Conservation (phyloP, 2,888 invertebrate genomes). For the Hyles lineata region DNA sequence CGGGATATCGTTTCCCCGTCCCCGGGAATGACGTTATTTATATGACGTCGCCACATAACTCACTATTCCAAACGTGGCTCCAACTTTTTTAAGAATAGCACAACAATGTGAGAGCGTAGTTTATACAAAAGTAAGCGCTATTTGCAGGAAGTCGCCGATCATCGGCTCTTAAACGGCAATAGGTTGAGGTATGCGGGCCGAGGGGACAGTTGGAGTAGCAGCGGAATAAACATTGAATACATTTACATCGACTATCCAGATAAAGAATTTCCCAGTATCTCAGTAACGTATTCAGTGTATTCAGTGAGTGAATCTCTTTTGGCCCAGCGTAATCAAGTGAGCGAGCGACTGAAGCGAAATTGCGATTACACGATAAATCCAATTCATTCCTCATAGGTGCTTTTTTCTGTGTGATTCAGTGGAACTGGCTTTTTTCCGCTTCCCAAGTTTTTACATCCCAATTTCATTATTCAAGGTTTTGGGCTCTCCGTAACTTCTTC, state of each 20-base stretch:
- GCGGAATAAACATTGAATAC: conserved; percentile 16
- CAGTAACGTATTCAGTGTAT: conserved; percentile 61
- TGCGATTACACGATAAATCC: conserved; percentile 72
- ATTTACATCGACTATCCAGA: conserved; percentile 23
- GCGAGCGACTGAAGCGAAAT: conserved; percentile 65
- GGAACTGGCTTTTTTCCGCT: conserved; percentile 52
- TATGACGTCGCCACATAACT: background rate
- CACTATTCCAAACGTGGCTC: background rate
- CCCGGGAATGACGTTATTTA: background rate
- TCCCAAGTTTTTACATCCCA: conserved; percentile 54
- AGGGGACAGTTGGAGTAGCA: conserved; percentile 17
- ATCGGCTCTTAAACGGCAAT: conserved; percentile 3
- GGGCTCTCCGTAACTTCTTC: conserved; percentile 30
- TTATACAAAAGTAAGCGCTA: conserved; percentile 1
- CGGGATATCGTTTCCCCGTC: background rate
- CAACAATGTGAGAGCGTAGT: background rate
- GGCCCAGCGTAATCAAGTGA: conserved; percentile 64
- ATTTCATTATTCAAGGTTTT: conserved; percentile 48
- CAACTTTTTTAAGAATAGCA: background rate
- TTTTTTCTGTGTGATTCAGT: conserved; percentile 54
- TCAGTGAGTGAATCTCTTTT: conserved; percentile 61
- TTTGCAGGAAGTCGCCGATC: background rate
- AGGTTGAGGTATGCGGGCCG: conserved; percentile 18
- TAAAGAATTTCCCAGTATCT: conserved; percentile 38
- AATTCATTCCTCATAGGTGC: conserved; percentile 63